phyloP scores from a whole-genome alignment of 1,140 invertebrate genomes.

The Cydia strobilella region DNA sequence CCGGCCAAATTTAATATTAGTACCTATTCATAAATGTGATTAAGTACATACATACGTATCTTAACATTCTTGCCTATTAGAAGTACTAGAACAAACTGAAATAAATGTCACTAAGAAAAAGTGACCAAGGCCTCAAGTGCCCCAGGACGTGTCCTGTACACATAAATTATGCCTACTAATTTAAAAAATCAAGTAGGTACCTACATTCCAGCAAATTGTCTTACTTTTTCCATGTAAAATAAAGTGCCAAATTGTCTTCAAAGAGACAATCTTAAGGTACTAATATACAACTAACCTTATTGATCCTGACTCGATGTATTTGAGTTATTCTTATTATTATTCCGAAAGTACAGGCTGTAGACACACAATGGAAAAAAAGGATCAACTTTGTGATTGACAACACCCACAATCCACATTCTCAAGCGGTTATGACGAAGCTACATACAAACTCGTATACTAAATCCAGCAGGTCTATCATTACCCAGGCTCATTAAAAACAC shows the following conservation, averaged over 20 bases:
- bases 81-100: no score
- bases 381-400: background rate
- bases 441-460: background rate
- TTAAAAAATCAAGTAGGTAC: no score
- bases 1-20: background rate
- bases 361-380: background rate
- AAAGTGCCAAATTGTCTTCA: background rate
- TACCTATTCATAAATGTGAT: background rate
- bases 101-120: no score
- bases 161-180: no score
- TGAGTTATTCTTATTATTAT: background rate
- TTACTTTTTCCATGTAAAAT: background rate
- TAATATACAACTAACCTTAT: background rate
- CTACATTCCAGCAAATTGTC: no score
- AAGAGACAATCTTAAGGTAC: background rate
- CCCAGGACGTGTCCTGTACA: no score
- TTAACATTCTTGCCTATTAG: no score
- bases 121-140: no score
- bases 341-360: conserved; percentile 1
- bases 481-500: conserved; percentile 7
- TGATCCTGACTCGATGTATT: background rate
- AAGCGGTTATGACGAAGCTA: background rate
- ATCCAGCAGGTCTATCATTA: conserved; percentile 6
- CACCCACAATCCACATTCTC: conserved; percentile 5
- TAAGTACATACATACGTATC: background rate